A percentile compares a stretch with the other conserved stretches of the same genome.
phyloP scores from a whole-genome alignment of 1,140 invertebrate genomes.

The Drosophila triauraria region DNA sequence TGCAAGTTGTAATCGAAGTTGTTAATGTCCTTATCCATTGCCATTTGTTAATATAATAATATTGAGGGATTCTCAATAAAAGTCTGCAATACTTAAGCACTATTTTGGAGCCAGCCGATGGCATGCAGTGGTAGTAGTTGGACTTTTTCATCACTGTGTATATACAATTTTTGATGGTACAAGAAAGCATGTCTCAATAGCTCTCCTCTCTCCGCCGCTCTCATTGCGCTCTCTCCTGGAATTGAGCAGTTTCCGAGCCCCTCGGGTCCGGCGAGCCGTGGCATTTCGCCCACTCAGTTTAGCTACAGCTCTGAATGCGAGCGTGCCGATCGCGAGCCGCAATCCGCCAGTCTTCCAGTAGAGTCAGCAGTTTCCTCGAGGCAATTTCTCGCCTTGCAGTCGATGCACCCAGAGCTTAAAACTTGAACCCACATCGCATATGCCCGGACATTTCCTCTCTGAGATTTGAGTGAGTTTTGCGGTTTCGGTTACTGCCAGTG shows the following conservation, averaged over 20 bases:
- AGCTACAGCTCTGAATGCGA: constrained; percentile 34
- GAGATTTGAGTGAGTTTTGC: constrained; percentile 38
- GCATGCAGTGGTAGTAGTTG: neutral
- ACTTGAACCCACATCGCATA: constrained; percentile 1
- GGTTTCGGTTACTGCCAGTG: constrained; percentile 4
- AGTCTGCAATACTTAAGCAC: neutral
- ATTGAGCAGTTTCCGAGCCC: constrained; percentile 28
- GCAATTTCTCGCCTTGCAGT: constrained; percentile 1
- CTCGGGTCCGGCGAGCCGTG: constrained; percentile 15
- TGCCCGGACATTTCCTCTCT: constrained; percentile 20
- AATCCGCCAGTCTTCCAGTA: constrained; percentile 29
- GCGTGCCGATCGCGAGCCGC: constrained; percentile 30
- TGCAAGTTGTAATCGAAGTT: neutral
- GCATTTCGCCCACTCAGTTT: constrained; percentile 39
- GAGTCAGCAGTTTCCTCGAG: constrained; percentile 22
- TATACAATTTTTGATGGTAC: constrained; percentile 16
- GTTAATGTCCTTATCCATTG: neutral
- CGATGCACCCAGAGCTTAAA: constrained; percentile 17
- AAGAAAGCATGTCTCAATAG: constrained; percentile 23
- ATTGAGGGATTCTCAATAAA: neutral
- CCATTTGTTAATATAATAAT: neutral
- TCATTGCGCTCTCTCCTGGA: constrained; percentile 16
- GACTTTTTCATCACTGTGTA: constrained; percentile 13
- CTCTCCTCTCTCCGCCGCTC: constrained; percentile 8
- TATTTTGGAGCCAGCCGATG: constrained; percentile 1